Evolutionary conservation across 2,888 invertebrate genomes (phyloP), one percentile per base, ranked within the genome.

Genomic region (Druceiella hillmani): DNA sequence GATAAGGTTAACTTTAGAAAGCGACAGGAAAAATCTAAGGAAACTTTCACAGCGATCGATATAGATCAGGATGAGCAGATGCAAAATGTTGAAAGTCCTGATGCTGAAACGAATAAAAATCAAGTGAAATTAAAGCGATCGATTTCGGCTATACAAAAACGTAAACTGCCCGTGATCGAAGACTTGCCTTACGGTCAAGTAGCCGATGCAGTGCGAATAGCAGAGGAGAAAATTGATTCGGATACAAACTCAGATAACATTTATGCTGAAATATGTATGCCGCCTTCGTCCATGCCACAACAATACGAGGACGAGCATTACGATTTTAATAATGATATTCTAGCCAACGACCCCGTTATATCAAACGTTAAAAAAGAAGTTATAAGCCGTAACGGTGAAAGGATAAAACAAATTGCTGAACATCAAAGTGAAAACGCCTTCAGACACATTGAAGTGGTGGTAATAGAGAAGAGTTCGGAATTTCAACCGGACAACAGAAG

Each of bases 161-260:
- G 73, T 25, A 72, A 71, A 45, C 55, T 73, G 14, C 71, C 74
- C 4, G 70, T 75, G 3, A 74, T 76, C 33, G 82, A 81, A 57
- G 82, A 82, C 55, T 57, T 82, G 17, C 82, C 82, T 2, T 83
- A 83, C 46, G 80, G 81, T 6, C 79, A 80, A 61, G 82, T 82
- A 3, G 78, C 79, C 4, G 82, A 83, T 46, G 81, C 81, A 6
- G 70, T 81, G 4, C 56, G 62, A 30, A 52, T 62, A 3, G 66
- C 65, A 49, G 64, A 65, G 47, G 71, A 78, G 52, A 63, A 56
- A 36, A 30, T 17, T 20, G 66, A 68, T 45, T 63, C 65, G 0
- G 70, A 70, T 44, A 55, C 64, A 3, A 62, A 62, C 45, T 67
- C 66, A 17, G 82, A 82, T 52, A 82, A 82, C 50, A 81, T 83